Evolutionary conservation across 1,140 invertebrate genomes (phyloP), one percentile per base, ranked within the genome.

Genomic region (Sinonovacula constricta): DNA sequence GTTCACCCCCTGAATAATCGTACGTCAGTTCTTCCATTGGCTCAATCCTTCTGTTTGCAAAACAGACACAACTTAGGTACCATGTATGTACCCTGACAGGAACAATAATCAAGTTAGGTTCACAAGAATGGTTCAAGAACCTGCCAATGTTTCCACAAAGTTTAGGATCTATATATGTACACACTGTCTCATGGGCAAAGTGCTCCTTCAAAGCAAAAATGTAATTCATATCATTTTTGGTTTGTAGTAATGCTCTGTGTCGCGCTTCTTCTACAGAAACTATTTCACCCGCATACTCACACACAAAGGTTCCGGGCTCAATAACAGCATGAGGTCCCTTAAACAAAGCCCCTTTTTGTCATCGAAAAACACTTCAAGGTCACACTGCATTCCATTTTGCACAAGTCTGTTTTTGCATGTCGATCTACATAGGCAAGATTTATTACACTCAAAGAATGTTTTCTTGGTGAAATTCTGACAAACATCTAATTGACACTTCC

Each of bases 231-330:
- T 89, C 86, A 51, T 54, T 24, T 10, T 81, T 54, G 10, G 45
- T 66, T n/a, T 81, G 77, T 30, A 33, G 30, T 33, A 63, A 57
- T 15, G 70, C 26, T 34, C 95, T 91, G 34, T 79, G 81, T 24
- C 90, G 88, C 0, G 96, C 96, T 91, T 96, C 95, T 4, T 91
- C 78, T 69, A 92, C 85, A 22, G 94, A 93, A 66, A 97, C 92
- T 0, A 98, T 90, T 91, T 98, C 96, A 0, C 97, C 97, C 15
- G 96, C 96, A 92, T 98, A 98, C 92, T 98, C 97, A 91, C 97
- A 97, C 78, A 98, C 93, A 90, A 97, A 98, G 57, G 92, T 92
- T 0, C 95, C 94, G 79, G 91, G 90, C 0, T 88, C 85, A 63
- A 98, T 94, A 3, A 81, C 15, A 69, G 53, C 28, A 88, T 84